A percentile compares a stretch with the other conserved stretches of the same genome.
Conservation (phyloP, 2,113 vertebrate species). For the Poeciliopsis turrubarensis region DNA sequence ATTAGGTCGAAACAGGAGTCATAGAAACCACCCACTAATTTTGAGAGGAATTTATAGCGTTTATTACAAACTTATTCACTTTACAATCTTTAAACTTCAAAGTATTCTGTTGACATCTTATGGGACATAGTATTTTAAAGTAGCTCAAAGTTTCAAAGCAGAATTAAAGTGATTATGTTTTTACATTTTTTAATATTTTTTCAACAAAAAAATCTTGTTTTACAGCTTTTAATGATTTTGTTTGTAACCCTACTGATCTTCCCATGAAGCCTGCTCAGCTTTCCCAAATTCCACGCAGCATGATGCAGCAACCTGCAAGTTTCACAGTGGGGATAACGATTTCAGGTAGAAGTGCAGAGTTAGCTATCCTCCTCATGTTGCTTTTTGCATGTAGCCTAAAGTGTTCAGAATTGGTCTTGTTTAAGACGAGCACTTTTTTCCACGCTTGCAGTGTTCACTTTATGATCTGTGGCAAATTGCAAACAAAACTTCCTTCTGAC, state of each 20-base stretch:
- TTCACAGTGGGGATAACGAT: no score
- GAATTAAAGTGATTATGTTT: not conserved
- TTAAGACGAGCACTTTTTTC: not conserved
- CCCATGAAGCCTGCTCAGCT: not conserved
- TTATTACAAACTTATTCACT: no score
- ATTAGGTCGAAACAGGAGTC: not conserved
- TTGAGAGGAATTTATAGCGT: not conserved
- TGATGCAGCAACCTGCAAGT: not conserved
- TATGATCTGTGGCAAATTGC: no score
- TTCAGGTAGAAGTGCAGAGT: not conserved
- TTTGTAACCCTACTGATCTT: not conserved
- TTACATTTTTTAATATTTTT: not conserved
- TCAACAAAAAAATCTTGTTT: no score
- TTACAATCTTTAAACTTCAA: not conserved
- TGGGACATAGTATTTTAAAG: not conserved
- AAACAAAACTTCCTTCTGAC: no score
- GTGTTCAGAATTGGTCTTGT: not conserved
- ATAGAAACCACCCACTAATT: not conserved
- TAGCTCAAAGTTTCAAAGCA: not conserved
- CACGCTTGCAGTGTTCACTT: no score
- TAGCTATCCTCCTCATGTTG: not conserved
- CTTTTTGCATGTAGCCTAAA: not conserved
- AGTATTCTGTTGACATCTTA: not conserved
- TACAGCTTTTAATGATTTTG: no score
- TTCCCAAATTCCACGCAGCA: not conserved